Conservation (phyloP, 2,888 invertebrate genomes). For the Polia nebulosa region DNA sequence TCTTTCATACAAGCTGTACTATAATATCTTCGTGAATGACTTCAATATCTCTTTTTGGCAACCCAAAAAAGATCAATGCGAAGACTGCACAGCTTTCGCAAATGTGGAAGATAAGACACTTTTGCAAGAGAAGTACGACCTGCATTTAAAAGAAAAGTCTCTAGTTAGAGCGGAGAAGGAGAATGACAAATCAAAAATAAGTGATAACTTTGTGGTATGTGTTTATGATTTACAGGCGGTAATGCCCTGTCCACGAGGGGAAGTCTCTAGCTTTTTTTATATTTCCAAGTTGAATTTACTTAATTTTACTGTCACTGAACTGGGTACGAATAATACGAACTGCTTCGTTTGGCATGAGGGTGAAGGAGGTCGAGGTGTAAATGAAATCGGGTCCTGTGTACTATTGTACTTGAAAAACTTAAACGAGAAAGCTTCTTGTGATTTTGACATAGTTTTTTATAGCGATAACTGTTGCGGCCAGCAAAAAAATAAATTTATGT, state of each 20-base stretch:
- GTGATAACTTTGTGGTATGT: conserved; percentile 38
- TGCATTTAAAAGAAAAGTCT: conserved; percentile 56
- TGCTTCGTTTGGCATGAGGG: conserved; percentile 36
- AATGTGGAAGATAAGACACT: conserved; percentile 51
- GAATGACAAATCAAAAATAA: conserved; percentile 45
- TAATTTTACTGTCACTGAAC: conserved; percentile 61
- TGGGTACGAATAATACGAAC: conserved; percentile 25
- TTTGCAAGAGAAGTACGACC: conserved; percentile 44
- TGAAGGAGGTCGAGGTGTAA: conserved; percentile 22
- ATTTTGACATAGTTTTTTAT: conserved; percentile 19
- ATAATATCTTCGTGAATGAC: conserved; percentile 48
- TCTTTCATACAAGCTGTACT: conserved; percentile 47
- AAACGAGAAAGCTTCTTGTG: conserved; percentile 16
- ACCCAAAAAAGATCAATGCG: conserved; percentile 63
- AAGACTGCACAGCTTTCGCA: conserved; percentile 53
- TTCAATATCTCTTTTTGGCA: conserved; percentile 58
- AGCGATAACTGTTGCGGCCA: conserved; percentile 39
- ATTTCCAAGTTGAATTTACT: conserved; percentile 58
- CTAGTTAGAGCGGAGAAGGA: conserved; percentile 53
- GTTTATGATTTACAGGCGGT: conserved; percentile 60
- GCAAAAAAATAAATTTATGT: conserved; percentile 48
- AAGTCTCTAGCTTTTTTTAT: conserved; percentile 62
- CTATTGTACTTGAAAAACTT: conserved; percentile 21
- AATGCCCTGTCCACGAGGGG: conserved; percentile 62
- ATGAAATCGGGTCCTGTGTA: conserved; percentile 28